Base-by-base conservation (phyloP, 2,113 vertebrate species). In the Paradoxurus hermaphroditus region DNA sequence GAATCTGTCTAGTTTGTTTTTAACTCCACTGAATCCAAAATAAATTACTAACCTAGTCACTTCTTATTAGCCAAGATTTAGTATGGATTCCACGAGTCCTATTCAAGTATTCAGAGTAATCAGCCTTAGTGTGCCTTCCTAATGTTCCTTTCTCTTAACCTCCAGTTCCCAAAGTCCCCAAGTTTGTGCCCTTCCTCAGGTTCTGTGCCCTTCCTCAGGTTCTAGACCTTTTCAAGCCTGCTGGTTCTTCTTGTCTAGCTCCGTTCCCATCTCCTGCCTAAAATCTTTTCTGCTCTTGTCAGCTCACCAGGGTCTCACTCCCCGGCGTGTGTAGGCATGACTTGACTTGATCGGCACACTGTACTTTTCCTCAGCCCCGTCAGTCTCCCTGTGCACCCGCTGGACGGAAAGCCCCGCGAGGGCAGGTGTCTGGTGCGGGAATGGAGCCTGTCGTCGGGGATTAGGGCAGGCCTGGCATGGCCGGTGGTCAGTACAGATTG, bases 161-260 rank as follows among this genome's bases (percentile, higher is more conserved):
- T 11, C 73, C 2, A 2, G 19, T 11, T 36, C 27, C 39, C 2
- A 0, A 0, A 13, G 56, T 56, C 23, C 4, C 18, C 1, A 0
- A 2, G n/a, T 19, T 9, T 23, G 39, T 44, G 39, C 29, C 21
- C 5, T 29, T 65, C 9, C 14, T 63, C 14, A 34, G 4, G 4
- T 21, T 39, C 41, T 49, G 39, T 44, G 39, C 29, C 21, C 5
- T 29, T 65, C 9, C 14, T 63, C 14, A 34, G 4, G 4, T 21
- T 39, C 41, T 49, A 21, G 36, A 36, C 18, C 16, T 62, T 14
- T 59, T 7, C 1, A 1, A 10, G 7, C 46, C 73, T 36, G 21
- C 65, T 65, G 36, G 25, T 8, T 39, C 78, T 56, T 21, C 39
- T 19, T 21, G 18, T 10, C 31, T 29, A 31, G 41, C 10, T 31